Evolutionary conservation across 2,888 invertebrate genomes (phyloP), one percentile per base, ranked within the genome.

Genomic region (Conistra vaccinii): DNA sequence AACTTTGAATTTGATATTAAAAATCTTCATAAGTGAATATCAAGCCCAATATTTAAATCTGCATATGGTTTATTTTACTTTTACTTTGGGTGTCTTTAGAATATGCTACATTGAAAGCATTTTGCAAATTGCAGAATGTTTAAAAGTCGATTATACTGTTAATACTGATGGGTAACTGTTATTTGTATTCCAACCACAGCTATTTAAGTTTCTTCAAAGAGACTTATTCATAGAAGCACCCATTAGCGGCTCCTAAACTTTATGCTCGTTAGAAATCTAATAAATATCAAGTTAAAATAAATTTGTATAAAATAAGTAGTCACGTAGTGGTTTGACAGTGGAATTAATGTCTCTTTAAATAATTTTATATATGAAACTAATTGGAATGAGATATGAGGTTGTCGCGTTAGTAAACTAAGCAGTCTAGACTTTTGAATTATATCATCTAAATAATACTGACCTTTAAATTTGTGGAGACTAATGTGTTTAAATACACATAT

Each of bases 311-410:
- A 82, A 48, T 68, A 78, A 68, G 55, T 39, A 57, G 71, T 65
- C 42, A 70, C 29, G 51, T 57, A 73, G 35, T 26, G 23, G 17
- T 63, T 42, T 62, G 51, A 61, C 62, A 70, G 29, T 20, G 39
- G 70, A 69, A 68, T 80, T 20, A 68, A 76, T 80, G 57, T 73
- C 20, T 66, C 58, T 7, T 61, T 58, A 60, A 69, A 51, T 20
- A 53, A 35, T 63, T 80, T 76, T 67, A 60, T 73, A 48, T 67
- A 42, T 26, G 35, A 26, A 60, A 29, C 62, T 74, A 81, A 76
- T 83, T 80, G 66, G 55, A 70, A 61, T 78, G 61, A 81, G 12
- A 58, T 67, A 71, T 62, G 39, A 62, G 42, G 39, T 58, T 12
- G 17, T 62, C 35, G n/a, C n/a, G 23, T 35, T 48, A 60, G 61